Percentiles rank a stretch among this genome's conserved stretches.
phyloP scores from a whole-genome alignment of 2,113 vertebrate genomes.

The Pseudonaja textilis region DNA sequence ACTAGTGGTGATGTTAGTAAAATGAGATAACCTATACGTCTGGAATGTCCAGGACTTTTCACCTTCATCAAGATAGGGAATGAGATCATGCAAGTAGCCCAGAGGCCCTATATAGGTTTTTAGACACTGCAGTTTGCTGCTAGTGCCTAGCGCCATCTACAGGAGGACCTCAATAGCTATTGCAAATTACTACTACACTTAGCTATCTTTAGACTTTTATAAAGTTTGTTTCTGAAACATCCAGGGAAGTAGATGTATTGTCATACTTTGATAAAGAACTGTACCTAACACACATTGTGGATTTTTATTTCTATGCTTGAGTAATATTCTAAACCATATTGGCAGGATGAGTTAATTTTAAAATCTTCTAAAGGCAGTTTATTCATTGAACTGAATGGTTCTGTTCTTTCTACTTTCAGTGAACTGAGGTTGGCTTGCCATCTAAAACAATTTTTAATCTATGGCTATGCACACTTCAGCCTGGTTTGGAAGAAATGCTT shows the following conservation, averaged over 20 bases:
- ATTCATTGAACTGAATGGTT: neutral
- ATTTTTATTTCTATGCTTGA: neutral
- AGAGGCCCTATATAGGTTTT: too few species aligned
- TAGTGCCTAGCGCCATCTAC: too few species aligned
- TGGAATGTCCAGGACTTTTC: too few species aligned
- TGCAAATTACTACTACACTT: too few species aligned
- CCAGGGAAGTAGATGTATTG: neutral
- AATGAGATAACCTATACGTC: too few species aligned
- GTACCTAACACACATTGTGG: neutral
- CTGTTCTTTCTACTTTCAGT: constrained; percentile 42
- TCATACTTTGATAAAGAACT: neutral
- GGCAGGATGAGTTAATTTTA: neutral
- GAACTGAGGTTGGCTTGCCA: constrained; percentile 48
- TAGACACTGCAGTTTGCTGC: too few species aligned
- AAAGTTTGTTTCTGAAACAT: neutral
- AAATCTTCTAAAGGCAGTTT: neutral
- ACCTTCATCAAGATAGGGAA: too few species aligned
- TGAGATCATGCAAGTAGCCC: too few species aligned
- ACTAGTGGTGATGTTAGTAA: too few species aligned
- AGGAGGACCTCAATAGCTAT: too few species aligned
- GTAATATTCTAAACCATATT: neutral
- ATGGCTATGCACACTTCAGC: constrained; percentile 9
- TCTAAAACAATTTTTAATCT: constrained; percentile 50
- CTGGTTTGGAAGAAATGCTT: neutral
- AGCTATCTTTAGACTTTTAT: neutral